Base-by-base conservation (phyloP, 2,888 invertebrate genomes). In the Elysia crispata region DNA sequence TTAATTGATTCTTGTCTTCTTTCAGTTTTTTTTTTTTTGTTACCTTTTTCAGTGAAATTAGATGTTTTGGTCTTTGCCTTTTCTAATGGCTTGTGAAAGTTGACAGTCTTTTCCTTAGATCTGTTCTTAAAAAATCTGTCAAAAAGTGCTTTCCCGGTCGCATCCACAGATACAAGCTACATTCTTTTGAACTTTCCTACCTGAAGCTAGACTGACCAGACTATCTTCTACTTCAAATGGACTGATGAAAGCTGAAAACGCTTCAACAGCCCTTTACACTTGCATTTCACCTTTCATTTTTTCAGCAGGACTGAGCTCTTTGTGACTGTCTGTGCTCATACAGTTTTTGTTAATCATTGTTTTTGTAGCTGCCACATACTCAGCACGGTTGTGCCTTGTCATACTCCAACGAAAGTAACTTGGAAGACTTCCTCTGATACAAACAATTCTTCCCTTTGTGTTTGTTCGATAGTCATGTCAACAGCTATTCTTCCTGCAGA, bases 381-480 rank as follows among this genome's bases (percentile, higher is more conserved):
- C 25, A 6, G 66, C 66, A 3, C 66, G 23, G 25, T 66, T 66
- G 23, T 66, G 66, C 25, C 66, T 66, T 18, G 66, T 66, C 66
- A n/a, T 18, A 18, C 28, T 23, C 66, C 66, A 66, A 18, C 30
- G 20, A 25, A 6, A 28, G 18, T 66, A 66, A 6, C 23, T 25
- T 3, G 60, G n/a, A 60, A 60, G n/a, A 60, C 15, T 60, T 15
- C 23, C 6, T 3, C 60, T 60, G 23, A 60, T 8, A 8, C 60
- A 5, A 60, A 60, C 60, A 60, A n/a, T n/a, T n/a, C n/a, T n/a
- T n/a, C n/a, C n/a, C n/a, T n/a, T n/a, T n/a, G n/a, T n/a, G n/a
- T n/a, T n/a, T n/a, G n/a, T n/a, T n/a, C n/a, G n/a, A n/a, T n/a
- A n/a, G n/a, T n/a, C n/a, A n/a, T n/a, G n/a, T n/a, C n/a, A n/a